Evolutionary conservation across 2,888 invertebrate species (phyloP).

Genomic region (Drosophila robusta): DNA sequence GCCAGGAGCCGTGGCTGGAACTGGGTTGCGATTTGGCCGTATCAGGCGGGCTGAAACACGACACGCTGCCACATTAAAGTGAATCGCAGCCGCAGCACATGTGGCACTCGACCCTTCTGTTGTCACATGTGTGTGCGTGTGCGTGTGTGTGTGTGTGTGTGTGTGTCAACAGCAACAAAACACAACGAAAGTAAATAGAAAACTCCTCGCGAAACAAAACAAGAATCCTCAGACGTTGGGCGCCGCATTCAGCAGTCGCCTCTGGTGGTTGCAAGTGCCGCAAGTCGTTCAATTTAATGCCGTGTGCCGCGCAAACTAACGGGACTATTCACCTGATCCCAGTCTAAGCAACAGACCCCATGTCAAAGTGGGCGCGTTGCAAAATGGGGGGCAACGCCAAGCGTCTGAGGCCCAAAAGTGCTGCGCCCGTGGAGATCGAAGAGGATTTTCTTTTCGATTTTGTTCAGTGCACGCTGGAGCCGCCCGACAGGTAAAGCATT

Average conservation of each 20-base stretch:
- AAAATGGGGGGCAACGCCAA: slow-evolving; percentile 27
- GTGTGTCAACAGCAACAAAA: slow-evolving; percentile 50
- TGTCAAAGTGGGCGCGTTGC: slow-evolving; percentile 41
- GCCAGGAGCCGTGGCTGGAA: slow-evolving; percentile 11
- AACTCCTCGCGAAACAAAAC: slow-evolving; percentile 54
- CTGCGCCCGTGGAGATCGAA: slow-evolving; percentile 38
- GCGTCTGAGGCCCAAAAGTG: slow-evolving; percentile 36
- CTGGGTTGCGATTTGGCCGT: slow-evolving; percentile 36
- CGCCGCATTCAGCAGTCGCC: slow-evolving; percentile 68
- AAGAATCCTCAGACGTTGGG: slow-evolving; percentile 50
- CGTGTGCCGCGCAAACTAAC: slow-evolving; percentile 6
- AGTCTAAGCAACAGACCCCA: slow-evolving; percentile 11
- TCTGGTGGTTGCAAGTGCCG: slow-evolving; percentile 64
- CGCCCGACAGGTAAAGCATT: slow-evolving; percentile 68
- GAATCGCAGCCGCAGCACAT: slow-evolving; percentile 55
- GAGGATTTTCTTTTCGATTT: slow-evolving; percentile 77
- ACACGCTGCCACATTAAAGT: slow-evolving; percentile 61
- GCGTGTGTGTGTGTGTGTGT: slow-evolving; percentile 20
- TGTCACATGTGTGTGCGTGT: slow-evolving; percentile 33
- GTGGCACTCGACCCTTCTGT: slow-evolving; percentile 48
- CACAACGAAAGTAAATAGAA: slow-evolving; percentile 13
- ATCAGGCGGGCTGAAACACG: slow-evolving; percentile 57
- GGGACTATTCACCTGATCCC: slow-evolving; percentile 8
- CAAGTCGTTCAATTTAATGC: slow-evolving; percentile 42
- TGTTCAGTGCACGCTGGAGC: slow-evolving; percentile 78